Base-by-base conservation (phyloP, 2,797 vertebrate species). In the Eospalax fontanierii region DNA sequence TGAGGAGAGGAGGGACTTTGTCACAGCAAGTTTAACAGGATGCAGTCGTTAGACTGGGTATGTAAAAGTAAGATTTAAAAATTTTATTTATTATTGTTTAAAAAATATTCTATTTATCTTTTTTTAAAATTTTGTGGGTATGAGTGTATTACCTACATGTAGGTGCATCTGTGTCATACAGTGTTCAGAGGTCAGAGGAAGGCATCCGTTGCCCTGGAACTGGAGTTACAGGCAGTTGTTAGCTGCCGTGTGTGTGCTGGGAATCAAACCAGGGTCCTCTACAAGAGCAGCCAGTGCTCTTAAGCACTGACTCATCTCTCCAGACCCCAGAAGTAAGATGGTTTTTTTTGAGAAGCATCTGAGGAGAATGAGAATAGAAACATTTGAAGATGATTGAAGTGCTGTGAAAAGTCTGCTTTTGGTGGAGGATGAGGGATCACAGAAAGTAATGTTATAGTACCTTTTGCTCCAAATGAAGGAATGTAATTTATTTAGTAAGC, bases 291-390 rank as follows among this genome's bases (percentile, higher is more conserved):
- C 14, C 8, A 54, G 50, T 54, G 50, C 50, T 54, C 14, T 54
- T 54, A 54, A 10, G 8, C 12, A 2, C 50, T 63, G 61, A 63
- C 18, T 5, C 61, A 63, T 63, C 24, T 63, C 61, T 63, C 21
- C 70, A 63, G 16, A 18, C 61, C 61, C 61, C 8, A 54, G 14
- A 54, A 54, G 50, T 61, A 33, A 89, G 28, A 38, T 74, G 92
- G 78, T 90, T 6, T 79, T 94, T 83, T 92, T 6, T 68, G 50
- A 75, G 66, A 80, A 74, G 30, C 5, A 94, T 50, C 40, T 57
- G 24, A 19, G 0, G 22, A 19, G 75, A 70, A 57, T 18, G 11
- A 54, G 15, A 78, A 54, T n/a, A 73, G 40, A 90, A 87, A 21
- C 54, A 46, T 75, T 63, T 92, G 43, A 50, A 35, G n/a, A 18